Conservation (phyloP, 2,888 invertebrate genomes). For the Sminthurinus aureus region DNA sequence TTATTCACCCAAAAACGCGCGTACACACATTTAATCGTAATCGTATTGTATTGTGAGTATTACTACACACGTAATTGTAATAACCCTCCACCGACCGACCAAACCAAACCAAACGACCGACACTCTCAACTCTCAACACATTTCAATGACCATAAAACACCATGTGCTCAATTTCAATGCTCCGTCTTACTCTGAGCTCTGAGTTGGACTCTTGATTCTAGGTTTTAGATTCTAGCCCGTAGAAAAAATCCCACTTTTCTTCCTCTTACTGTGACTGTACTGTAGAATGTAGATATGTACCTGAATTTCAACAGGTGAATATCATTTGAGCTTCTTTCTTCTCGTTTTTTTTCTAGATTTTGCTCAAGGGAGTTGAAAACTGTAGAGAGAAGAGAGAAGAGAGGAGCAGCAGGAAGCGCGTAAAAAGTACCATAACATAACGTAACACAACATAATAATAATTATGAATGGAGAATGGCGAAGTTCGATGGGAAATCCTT, state of each 20-base stretch:
- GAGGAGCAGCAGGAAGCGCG: slow-evolving; percentile 19
- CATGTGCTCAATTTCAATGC: slow-evolving; percentile 3
- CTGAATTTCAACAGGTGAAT: no score
- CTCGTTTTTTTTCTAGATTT: no score
- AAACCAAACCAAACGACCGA: slow-evolving; percentile 18
- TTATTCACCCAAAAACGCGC: slow-evolving; percentile 19
- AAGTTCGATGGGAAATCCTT: slow-evolving; percentile 19
- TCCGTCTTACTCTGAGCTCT: no score
- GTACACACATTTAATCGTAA: neutral
- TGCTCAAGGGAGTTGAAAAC: neutral
- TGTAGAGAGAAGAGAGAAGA: neutral
- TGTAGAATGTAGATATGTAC: no score
- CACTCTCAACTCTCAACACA: slow-evolving; percentile 24
- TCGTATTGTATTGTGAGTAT: neutral
- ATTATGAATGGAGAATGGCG: slow-evolving; percentile 20
- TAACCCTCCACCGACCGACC: neutral
- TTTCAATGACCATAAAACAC: slow-evolving; percentile 33
- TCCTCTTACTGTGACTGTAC: no score
- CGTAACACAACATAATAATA: neutral
- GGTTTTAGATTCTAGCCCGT: no score
- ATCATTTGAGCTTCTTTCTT: no score
- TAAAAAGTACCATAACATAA: slow-evolving; percentile 14
- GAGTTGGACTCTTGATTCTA: no score
- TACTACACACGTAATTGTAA: no score
- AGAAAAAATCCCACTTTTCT: no score